Percentiles rank a stretch among this genome's conserved stretches.
Conservation (phyloP, 2,888 invertebrate genomes). For the Heliconius charithonia region DNA sequence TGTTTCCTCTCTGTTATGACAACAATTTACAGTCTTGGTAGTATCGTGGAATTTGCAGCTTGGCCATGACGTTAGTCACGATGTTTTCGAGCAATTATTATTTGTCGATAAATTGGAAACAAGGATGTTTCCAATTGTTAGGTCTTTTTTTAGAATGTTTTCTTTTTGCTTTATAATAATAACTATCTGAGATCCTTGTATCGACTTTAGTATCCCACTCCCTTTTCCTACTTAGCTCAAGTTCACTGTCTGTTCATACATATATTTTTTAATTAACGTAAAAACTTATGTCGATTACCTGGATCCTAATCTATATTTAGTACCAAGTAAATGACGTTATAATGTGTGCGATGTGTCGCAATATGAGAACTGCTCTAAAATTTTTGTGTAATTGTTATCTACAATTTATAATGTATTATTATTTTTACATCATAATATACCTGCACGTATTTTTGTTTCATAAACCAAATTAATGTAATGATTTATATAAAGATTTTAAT, state of each 20-base stretch:
- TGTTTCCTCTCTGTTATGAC: constrained; percentile 51
- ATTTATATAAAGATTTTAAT: neutral
- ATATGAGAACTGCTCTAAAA: neutral
- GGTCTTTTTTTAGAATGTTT: neutral
- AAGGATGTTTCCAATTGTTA: neutral
- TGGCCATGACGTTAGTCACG: neutral
- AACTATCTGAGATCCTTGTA: neutral
- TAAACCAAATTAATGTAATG: too few species aligned
- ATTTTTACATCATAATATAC: too few species aligned
- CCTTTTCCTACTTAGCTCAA: too few species aligned
- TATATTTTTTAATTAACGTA: too few species aligned
- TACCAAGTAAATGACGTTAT: neutral
- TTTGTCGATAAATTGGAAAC: neutral
- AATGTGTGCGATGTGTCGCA: neutral
- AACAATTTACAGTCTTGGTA: constrained; percentile 47
- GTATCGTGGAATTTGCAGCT: constrained; percentile 14
- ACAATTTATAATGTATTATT: neutral
- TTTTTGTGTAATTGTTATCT: neutral
- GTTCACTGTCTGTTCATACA: neutral
- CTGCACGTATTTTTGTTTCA: too few species aligned
- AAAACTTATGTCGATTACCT: too few species aligned
- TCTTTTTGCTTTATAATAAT: neutral
- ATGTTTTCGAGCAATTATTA: constrained; percentile 1
- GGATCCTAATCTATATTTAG: too few species aligned
- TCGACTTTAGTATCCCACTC: neutral